Percentiles rank a stretch among this genome's conserved stretches.
Conservation (phyloP, 2,113 vertebrate genomes). For the Platichthys flesus region DNA sequence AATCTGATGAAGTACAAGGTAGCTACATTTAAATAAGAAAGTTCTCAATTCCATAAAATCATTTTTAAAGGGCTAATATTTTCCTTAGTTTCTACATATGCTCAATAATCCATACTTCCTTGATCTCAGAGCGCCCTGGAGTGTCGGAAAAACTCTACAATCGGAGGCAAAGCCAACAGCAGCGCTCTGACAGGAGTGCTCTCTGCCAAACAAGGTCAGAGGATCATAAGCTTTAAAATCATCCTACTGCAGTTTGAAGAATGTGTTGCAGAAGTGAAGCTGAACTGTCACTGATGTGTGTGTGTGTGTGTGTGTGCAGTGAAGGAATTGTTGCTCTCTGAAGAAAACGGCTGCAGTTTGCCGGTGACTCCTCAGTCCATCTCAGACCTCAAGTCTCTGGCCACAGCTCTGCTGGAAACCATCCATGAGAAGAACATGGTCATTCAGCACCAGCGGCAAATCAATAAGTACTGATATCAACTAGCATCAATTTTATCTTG, state of each 20-base stretch:
- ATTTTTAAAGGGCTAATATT: no score
- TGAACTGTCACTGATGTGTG: neutral
- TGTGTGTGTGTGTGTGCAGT: slow-evolving; percentile 77
- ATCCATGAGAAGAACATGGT: slow-evolving; percentile 99
- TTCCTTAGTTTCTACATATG: neutral
- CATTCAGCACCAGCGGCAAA: slow-evolving; percentile 96
- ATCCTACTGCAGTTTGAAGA: neutral
- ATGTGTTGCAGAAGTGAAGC: neutral
- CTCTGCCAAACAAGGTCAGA: slow-evolving; percentile 94
- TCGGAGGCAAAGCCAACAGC: slow-evolving; percentile 86
- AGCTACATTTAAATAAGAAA: slow-evolving; percentile 13
- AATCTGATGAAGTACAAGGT: slow-evolving; percentile 95
- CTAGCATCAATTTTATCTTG: neutral
- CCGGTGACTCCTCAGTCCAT: slow-evolving; percentile 96
- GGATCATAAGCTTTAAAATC: neutral
- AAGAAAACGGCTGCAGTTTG: slow-evolving; percentile 93
- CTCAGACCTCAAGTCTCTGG: slow-evolving; percentile 96
- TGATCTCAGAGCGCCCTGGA: slow-evolving; percentile 90
- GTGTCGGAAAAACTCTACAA: slow-evolving; percentile 89
- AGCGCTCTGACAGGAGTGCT: slow-evolving; percentile 94
- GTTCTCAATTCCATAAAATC: no score
- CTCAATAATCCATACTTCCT: neutral
- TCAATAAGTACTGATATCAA: slow-evolving; percentile 86
- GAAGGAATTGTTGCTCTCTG: slow-evolving; percentile 91
- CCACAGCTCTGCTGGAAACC: slow-evolving; percentile 94